These are phyloP conservation scores for Oxytorus armatus DNA, from an alignment of 2,888 invertebrate genomes.

Conservation along the genomic window DNA sequence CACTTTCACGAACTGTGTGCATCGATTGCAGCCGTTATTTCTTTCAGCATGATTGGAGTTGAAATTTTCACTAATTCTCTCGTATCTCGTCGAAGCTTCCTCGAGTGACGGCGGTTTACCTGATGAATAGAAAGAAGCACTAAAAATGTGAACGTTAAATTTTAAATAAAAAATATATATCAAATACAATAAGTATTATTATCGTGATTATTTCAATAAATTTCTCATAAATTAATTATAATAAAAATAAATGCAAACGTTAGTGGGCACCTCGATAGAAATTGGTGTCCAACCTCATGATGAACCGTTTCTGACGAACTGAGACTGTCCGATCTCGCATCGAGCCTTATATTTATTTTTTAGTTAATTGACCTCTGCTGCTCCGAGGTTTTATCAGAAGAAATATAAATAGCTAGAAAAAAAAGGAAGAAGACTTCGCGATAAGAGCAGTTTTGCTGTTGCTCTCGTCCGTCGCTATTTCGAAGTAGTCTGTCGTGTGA, in stretches of 20 bases:
- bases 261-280: constrained; percentile 18
- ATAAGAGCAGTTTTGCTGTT: constrained; percentile 49
- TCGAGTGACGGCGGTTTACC: constrained; percentile 56
- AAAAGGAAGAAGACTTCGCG: constrained; percentile 41
- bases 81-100: constrained; percentile 45
- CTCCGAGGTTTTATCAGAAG: constrained; percentile 9
- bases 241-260: neutral
- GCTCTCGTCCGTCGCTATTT: neutral
- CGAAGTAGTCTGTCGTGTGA: constrained; percentile 8
- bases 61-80: constrained; percentile 11
- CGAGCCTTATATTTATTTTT: constrained; percentile 48
- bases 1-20: constrained; percentile 62
- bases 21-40: constrained; percentile 21
- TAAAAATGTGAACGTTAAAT: neutral
- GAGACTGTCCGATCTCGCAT: constrained; percentile 23
- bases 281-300: constrained; percentile 50
- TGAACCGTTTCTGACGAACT: constrained; percentile 44
- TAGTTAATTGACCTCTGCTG: constrained; percentile 49
- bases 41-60: neutral
- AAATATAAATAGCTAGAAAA: constrained; percentile 21
- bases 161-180: neutral
- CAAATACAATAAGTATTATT: neutral
- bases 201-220: neutral
- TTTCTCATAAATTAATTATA: too few species aligned
- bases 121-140: constrained; percentile 14